phyloP scores from a whole-genome alignment of 2,113 vertebrate species.

The Pteropus alecto region DNA sequence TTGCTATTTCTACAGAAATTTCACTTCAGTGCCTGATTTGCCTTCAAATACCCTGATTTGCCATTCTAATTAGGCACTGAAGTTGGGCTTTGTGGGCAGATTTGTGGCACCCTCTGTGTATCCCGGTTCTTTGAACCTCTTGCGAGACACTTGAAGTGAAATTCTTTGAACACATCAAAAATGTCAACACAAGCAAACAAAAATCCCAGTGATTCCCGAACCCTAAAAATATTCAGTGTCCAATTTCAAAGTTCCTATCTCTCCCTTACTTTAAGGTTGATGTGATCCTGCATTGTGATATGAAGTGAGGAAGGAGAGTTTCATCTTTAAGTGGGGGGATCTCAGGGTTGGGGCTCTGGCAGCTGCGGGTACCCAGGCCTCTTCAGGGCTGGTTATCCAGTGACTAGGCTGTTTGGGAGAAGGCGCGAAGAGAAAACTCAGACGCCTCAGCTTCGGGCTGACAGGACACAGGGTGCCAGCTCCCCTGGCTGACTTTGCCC shows the following conservation, averaged over 20 bases:
- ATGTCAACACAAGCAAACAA: conserved; percentile 2
- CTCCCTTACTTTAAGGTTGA: background rate
- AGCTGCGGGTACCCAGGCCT: background rate
- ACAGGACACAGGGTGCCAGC: background rate
- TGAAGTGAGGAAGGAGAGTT: background rate
- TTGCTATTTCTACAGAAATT: conserved; percentile 54
- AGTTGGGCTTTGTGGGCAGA: conserved; percentile 7
- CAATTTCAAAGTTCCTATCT: background rate
- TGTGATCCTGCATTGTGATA: background rate
- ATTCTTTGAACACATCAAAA: conserved; percentile 53
- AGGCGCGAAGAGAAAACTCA: background rate
- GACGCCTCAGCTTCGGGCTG: background rate
- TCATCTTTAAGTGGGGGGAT: background rate
- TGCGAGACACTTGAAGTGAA: conserved; percentile 45
- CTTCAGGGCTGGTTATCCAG: background rate
- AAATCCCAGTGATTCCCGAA: background rate
- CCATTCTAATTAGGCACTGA: conserved; percentile 47
- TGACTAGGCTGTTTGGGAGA: background rate
- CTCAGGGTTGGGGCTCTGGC: background rate
- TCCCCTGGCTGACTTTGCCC: background rate
- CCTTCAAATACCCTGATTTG: conserved; percentile 54
- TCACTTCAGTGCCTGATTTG: conserved; percentile 48
- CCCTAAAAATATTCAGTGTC: background rate
- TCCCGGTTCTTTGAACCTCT: conserved; percentile 26
- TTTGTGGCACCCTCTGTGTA: conserved; percentile 1